Base-by-base conservation (phyloP, 2,888 invertebrate genomes). In the Heteromyza rotundicornis region DNA sequence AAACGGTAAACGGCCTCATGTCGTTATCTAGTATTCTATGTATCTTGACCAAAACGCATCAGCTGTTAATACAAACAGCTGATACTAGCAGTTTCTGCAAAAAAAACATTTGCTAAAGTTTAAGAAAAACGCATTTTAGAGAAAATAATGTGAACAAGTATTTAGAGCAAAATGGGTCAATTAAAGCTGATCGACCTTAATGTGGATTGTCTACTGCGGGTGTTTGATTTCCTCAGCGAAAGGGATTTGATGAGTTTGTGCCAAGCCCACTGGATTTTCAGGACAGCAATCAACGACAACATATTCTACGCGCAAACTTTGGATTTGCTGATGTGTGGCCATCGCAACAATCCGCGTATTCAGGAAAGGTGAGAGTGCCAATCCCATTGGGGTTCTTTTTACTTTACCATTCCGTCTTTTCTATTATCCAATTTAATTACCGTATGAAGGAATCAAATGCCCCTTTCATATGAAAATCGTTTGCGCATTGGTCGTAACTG, bases 211-310 rank as follows among this genome's bases (percentile, higher is more conserved):
- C 75, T 88, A 14, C 68, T 87, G 44, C 75, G 82, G 63, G 86
- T 88, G 68, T 87, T 88, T 66, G 80, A 82, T 68, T 85, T 84
- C 67, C 85, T 84, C 68, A 86, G 86, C 67, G 79, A 85, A 44
- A 72, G 73, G 53, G 87, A 87, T 68, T 77, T 87, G 52, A 79
- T 85, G 17, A 82, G 82, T 58, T 78, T 88, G 35, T 84, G 84
- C 65, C 76, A 82, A 63, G 85, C 85, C 1, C 86, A 86, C 69
- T 78, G 70, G 60, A 73, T 84, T 59, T 85, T 88, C 63, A 72
- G 83, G 49, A 72, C 80, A 16, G 77, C 88, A 16, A 84, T 88
- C 52, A 81, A 79, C 14, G 75, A 79, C 36, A 78, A 84, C 44
- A 76, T 82, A 16, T 80, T 84, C 47, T 83, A 70, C 32, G 50